Conservation (phyloP, 2,797 vertebrate species). For the Botia almorhae region DNA sequence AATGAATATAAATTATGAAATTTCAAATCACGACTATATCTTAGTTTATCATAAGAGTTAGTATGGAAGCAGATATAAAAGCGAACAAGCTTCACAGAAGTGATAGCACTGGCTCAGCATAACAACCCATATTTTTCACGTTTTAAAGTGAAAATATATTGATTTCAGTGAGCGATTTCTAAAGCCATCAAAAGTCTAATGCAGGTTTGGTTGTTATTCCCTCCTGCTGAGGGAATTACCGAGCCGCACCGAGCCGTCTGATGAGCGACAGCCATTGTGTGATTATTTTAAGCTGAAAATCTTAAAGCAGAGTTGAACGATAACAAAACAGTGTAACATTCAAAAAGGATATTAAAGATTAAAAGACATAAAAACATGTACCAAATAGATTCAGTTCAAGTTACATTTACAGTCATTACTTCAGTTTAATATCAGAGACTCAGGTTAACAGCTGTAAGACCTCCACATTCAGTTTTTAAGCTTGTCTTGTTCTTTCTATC, state of each 20-base stretch:
- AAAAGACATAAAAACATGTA: no score
- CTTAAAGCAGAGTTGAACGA: constrained; percentile 2
- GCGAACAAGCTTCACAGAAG: constrained; percentile 3
- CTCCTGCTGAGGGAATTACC: constrained; percentile 47
- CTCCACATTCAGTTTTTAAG: no score
- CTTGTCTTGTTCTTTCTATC: no score
- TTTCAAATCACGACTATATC: constrained; percentile 14
- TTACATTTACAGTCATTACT: no score
- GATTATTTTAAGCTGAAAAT: constrained; percentile 35
- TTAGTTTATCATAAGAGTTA: constrained; percentile 3
- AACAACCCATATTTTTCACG: constrained; percentile 37
- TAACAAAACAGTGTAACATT: neutral
- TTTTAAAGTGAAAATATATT: constrained; percentile 52
- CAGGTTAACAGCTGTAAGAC: no score
- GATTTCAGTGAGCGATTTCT: constrained; percentile 56
- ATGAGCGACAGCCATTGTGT: constrained; percentile 53
- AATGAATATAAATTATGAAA: constrained; percentile 35
- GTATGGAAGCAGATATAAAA: neutral
- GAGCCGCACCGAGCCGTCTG: constrained; percentile 55
- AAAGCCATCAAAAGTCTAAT: constrained; percentile 56
- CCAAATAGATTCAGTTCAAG: no score
- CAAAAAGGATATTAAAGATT: neutral
- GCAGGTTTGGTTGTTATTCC: constrained; percentile 48
- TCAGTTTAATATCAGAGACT: no score
- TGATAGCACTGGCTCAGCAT: constrained; percentile 30